A percentile compares a stretch with the other conserved stretches of the same genome.
These are phyloP conservation scores for Molanna angustata DNA, from an alignment of 2,888 invertebrate genomes.

Conservation along the genomic window DNA sequence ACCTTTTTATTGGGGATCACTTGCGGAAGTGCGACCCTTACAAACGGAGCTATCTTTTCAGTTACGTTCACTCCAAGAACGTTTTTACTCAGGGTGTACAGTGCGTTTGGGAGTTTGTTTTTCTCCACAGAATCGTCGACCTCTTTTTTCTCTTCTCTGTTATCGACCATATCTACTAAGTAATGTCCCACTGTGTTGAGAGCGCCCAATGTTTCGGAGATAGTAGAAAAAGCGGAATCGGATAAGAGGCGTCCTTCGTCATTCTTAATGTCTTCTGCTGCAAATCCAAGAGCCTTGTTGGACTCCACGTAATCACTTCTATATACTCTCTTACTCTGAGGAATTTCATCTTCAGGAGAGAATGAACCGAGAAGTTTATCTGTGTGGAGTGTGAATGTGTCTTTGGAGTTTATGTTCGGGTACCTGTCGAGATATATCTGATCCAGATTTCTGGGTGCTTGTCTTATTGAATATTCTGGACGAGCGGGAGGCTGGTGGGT, in stretches of 20 bases:
- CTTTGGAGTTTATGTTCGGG: not conserved
- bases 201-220: conserved; percentile 70
- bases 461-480: conserved; percentile 1
- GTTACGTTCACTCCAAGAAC: conserved; percentile 73
- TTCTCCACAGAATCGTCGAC: conserved; percentile 43
- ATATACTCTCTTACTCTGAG: conserved; percentile 17
- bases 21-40: conserved; percentile 45
- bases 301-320: conserved; percentile 27
- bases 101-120: conserved; percentile 66
- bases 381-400: conserved; percentile 16
- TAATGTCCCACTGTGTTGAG: conserved; percentile 84
- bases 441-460: not conserved
- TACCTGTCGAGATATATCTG: not conserved
- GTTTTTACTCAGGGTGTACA: conserved; percentile 78
- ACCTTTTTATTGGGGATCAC: conserved; percentile 49
- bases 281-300: conserved; percentile 28
- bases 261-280: conserved; percentile 25
- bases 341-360: not conserved
- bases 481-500: conserved; percentile 5
- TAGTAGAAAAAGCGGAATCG: conserved; percentile 59
- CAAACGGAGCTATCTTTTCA: conserved; percentile 75
- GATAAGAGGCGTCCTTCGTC: conserved; percentile 49
- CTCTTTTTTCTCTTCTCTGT: conserved; percentile 46
- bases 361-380: conserved; percentile 20
- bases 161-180: conserved; percentile 74